phyloP scores from a whole-genome alignment of 64 coral and sea anemone species.

The Porites australiensis region DNA sequence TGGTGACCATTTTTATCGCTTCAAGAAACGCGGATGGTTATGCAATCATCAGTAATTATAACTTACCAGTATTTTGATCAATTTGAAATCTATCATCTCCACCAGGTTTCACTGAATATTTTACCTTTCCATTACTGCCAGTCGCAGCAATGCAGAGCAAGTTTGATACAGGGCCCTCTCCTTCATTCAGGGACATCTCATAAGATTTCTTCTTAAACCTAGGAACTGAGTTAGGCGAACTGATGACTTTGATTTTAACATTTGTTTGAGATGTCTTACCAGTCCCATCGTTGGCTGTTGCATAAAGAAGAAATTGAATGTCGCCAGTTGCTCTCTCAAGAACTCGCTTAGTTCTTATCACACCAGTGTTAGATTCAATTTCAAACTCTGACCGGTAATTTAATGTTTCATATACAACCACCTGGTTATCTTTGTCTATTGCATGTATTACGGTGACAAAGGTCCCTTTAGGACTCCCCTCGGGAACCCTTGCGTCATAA shows the following conservation, averaged over 20 bases:
- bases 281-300: background rate
- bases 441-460: conserved; percentile 77
- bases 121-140: conserved; percentile 53
- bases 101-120: conserved; percentile 56
- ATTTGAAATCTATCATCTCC: conserved; percentile 61
- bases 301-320: conserved; percentile 51
- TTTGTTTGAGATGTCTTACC: conserved; percentile 38
- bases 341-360: conserved; percentile 68
- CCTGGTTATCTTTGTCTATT: conserved; percentile 50
- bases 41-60: background rate
- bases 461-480: conserved; percentile 49
- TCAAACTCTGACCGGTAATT: conserved; percentile 16
- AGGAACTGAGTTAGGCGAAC: conserved; percentile 33
- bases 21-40: no score
- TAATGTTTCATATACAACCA: conserved; percentile 3
- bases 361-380: conserved; percentile 42
- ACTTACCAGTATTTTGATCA: conserved; percentile 61
- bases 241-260: conserved; percentile 66
- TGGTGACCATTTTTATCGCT: no score
- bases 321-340: conserved; percentile 26
- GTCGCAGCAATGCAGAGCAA: conserved; percentile 81
- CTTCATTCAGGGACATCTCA: conserved; percentile 49
- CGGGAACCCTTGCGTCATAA: conserved; percentile 59
- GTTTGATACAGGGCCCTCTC: conserved; percentile 44
- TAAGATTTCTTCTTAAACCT: conserved; percentile 66